Conservation (phyloP, 2,797 vertebrate species). For the Salmo trutta region DNA sequence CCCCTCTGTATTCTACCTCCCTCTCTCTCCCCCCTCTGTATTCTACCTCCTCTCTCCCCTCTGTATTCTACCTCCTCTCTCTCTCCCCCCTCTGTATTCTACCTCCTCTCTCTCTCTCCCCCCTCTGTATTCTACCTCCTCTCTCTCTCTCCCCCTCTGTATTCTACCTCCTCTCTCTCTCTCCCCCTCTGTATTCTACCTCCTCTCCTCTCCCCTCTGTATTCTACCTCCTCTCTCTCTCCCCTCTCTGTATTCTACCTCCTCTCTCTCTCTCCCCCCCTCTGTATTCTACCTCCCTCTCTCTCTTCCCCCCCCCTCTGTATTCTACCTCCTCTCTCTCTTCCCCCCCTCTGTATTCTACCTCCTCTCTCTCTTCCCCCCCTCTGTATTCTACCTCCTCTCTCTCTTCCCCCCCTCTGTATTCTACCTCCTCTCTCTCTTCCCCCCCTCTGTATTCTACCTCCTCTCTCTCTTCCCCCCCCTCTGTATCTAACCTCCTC, state of each 20-base stretch:
- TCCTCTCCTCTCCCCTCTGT: constrained; percentile 39
- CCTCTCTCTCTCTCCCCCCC: constrained; percentile 41
- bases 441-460: constrained; percentile 1
- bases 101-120: not conserved
- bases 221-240: constrained; percentile 3
- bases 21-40: constrained; percentile 42
- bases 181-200: constrained; percentile 6
- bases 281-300: constrained; percentile 8
- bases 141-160: constrained; percentile 37
- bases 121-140: too few relatives aligned
- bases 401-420: constrained; percentile 42
- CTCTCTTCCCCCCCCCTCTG: not conserved
- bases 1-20: constrained; percentile 4
- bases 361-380: not conserved
- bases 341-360: constrained; percentile 38
- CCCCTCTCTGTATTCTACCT: constrained; percentile 1
- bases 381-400: constrained; percentile 11
- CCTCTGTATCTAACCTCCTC: constrained; percentile 13
- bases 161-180: constrained; percentile 3
- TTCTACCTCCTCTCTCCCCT: not conserved
- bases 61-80: constrained; percentile 9
- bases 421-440: constrained; percentile 3
- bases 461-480: constrained; percentile 42
- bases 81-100: constrained; percentile 44
- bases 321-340: constrained; percentile 32